A percentile compares a stretch with the other conserved stretches of the same genome.
Conservation (phyloP, 2,888 invertebrate species). For the Trichacis sp. region DNA sequence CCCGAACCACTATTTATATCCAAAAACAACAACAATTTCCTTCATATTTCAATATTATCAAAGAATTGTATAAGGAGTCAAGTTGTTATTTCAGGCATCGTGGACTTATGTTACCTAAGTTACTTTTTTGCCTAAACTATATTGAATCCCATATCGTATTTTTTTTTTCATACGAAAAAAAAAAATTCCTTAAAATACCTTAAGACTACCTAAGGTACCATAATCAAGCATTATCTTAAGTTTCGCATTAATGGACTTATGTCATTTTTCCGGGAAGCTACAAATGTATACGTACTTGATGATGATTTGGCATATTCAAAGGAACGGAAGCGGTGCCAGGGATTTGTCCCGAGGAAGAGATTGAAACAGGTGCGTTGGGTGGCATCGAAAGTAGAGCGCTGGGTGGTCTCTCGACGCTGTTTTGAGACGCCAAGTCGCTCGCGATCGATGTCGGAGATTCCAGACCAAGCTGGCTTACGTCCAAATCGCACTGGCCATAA, state of each 20-base stretch:
- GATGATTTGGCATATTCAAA: slow-evolving; percentile 50
- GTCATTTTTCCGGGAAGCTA: too few relatives aligned
- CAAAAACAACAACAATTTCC: too few relatives aligned
- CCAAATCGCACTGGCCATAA: slow-evolving; percentile 84
- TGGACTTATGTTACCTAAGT: too few relatives aligned
- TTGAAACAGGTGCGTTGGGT: slow-evolving; percentile 48
- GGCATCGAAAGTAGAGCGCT: slow-evolving; percentile 71
- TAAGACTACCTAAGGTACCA: too few relatives aligned
- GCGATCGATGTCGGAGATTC: slow-evolving; percentile 92
- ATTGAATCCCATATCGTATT: background rate
- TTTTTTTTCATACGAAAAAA: background rate
- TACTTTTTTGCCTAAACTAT: too few relatives aligned
- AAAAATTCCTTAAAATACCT: too few relatives aligned
- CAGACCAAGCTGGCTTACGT: slow-evolving; percentile 85
- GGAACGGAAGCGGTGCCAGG: slow-evolving; percentile 47
- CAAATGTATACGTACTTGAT: slow-evolving; percentile 44
- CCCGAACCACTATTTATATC: too few relatives aligned
- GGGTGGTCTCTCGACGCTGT: slow-evolving; percentile 76
- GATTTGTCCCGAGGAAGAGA: slow-evolving; percentile 56
- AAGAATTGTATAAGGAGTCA: too few relatives aligned
- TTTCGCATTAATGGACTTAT: too few relatives aligned
- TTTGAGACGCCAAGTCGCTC: slow-evolving; percentile 85
- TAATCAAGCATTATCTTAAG: too few relatives aligned
- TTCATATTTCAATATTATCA: too few relatives aligned
- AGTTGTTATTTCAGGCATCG: too few relatives aligned